phyloP scores from a whole-genome alignment of 2,113 vertebrate species.

The Motacilla tschutschensis region DNA sequence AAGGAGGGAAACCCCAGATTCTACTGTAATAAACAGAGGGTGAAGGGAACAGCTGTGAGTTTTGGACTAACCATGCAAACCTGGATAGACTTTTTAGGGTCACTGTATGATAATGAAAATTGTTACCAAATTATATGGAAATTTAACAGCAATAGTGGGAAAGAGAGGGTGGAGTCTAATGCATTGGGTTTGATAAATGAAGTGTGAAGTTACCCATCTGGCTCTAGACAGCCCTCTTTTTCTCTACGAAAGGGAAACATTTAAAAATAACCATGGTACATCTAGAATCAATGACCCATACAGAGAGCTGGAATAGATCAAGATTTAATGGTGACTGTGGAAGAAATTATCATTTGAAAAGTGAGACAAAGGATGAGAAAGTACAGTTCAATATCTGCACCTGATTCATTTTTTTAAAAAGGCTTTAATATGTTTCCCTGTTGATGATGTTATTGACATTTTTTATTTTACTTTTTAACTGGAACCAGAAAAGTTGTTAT shows the following conservation, averaged over 20 bases:
- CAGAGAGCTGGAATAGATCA: conserved; percentile 78
- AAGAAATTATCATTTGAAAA: conserved; percentile 76
- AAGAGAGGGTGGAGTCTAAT: conserved; percentile 77
- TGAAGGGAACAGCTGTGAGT: conserved; percentile 85
- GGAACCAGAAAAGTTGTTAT: background rate
- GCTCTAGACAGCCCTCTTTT: conserved; percentile 75
- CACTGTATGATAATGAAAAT: conserved; percentile 98
- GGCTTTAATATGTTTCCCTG: background rate
- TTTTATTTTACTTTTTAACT: background rate
- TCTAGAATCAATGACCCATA: conserved; percentile 82
- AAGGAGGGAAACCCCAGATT: conserved; percentile 70
- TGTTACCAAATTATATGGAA: conserved; percentile 98
- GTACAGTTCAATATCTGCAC: conserved; percentile 60
- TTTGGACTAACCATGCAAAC: conserved; percentile 81
- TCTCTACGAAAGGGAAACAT: conserved; percentile 76
- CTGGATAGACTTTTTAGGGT: conserved; percentile 87
- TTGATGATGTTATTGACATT: conserved; percentile 1
- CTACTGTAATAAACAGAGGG: conserved; percentile 77
- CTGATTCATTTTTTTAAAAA: conserved; percentile 34
- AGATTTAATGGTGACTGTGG: conserved; percentile 78
- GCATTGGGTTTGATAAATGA: conserved; percentile 98
- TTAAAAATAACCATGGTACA: conserved; percentile 80
- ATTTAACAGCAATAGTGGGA: conserved; percentile 89
- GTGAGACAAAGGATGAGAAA: conserved; percentile 67
- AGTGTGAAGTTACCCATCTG: conserved; percentile 99